Base-by-base conservation (phyloP, 2,797 vertebrate genomes). In the Synanceia verrucosa region DNA sequence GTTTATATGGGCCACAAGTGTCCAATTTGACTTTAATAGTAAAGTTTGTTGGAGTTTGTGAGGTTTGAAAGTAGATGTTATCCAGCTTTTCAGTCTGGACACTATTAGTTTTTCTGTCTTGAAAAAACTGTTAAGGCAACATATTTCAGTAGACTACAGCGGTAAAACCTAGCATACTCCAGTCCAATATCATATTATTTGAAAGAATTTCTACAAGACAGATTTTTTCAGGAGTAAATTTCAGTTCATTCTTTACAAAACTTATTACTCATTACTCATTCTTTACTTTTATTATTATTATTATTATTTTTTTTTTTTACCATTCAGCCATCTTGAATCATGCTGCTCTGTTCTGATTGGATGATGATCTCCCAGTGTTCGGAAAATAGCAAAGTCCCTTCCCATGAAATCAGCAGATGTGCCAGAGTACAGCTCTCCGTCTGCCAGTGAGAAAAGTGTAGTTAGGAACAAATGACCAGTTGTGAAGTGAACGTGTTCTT, bases 361-460 rank as follows among this genome's bases (percentile, higher is more conserved):
- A 89, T 98, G 97, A 76, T 98, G 96, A 68, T 96, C 95, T 56
- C 97, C 97, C 70, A 98, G 92, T 16, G 97, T 98, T 77, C 97
- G 95, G 91, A 98, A 98, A 92, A 98, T 98, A 64, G 97, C 97
- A 78, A 98, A 98, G 86, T 98, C 97, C 83, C 97, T 93, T 83
- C 97, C 97, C 97, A 98, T 98, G 92, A 98, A 98, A 88, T 98
- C 97, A 48, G 97, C 97, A 8, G 97, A 97, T 31, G 97, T 98
- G 83, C 97, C 97, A 21, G 97, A 97, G 85, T 98, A 98, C 77
- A 98, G 85, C 51, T 98, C 97, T 79, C 97, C 97, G 88, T 98
- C 97, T 98, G 94, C 46, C 78, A 81, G 65, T 8, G 53, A 74
- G 55, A 68, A 44, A 61, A 65, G 37, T 13, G 41, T 24, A 46